phyloP scores from a whole-genome alignment of 2,797 vertebrate species.

The Helicolenus hilgendorfi region DNA sequence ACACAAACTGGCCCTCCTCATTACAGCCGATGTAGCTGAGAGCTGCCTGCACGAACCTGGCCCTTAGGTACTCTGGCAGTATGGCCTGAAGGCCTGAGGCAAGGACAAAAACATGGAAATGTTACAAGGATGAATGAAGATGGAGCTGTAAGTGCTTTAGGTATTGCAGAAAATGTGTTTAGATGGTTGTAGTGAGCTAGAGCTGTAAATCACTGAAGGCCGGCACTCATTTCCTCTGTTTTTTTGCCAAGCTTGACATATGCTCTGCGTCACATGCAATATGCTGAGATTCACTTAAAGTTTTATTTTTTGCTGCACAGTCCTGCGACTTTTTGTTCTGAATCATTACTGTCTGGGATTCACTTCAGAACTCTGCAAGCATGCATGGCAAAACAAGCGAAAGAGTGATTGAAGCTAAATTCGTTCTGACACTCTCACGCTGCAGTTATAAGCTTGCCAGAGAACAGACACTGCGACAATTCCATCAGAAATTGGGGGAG shows the following conservation, averaged over 20 bases:
- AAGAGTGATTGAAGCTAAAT: slow-evolving; percentile 86
- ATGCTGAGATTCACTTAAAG: slow-evolving; percentile 63
- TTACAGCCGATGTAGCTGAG: slow-evolving; percentile 98
- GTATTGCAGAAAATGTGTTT: slow-evolving; percentile 23
- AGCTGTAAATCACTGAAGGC: slow-evolving; percentile 42
- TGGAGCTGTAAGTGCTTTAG: slow-evolving; percentile 17
- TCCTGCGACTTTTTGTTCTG: slow-evolving; percentile 64
- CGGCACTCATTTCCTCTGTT: slow-evolving; percentile 15
- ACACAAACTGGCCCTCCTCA: slow-evolving; percentile 97
- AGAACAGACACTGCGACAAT: slow-evolving; percentile 84
- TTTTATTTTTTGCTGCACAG: slow-evolving; percentile 59
- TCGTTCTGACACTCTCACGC: slow-evolving; percentile 75
- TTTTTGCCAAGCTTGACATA: slow-evolving; percentile 30
- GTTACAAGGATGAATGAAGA: slow-evolving; percentile 34
- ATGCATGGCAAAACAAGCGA: slow-evolving; percentile 15
- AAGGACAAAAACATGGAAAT: slow-evolving; percentile 39
- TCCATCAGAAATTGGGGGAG: slow-evolving; percentile 85
- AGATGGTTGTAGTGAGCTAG: not conserved
- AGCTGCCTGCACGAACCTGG: slow-evolving; percentile 96
- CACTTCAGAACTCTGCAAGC: slow-evolving; percentile 69
- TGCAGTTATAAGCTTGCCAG: slow-evolving; percentile 77
- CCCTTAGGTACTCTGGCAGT: slow-evolving; percentile 95
- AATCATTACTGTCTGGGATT: slow-evolving; percentile 69
- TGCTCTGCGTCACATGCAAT: slow-evolving; percentile 58
- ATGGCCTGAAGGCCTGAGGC: slow-evolving; percentile 95